Evolutionary conservation across 1,140 invertebrate genomes (phyloP).

Genomic region (Sitophilus oryzae): DNA sequence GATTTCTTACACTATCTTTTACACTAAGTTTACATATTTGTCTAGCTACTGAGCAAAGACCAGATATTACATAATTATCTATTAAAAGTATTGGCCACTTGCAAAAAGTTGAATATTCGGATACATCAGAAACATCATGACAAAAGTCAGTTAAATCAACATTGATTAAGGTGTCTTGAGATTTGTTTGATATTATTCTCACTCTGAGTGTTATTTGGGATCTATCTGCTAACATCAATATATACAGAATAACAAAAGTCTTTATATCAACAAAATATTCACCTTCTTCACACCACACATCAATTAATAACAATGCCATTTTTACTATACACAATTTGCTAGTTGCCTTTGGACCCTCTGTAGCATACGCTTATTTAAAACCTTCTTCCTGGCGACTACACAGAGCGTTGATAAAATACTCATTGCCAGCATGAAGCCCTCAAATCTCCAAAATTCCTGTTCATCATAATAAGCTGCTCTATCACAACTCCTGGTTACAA

Average conservation of each 20-base stretch:
- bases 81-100: conserved; percentile 54
- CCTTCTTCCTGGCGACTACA: conserved; percentile 37
- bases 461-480: conserved; percentile 67
- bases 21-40: conserved; percentile 52
- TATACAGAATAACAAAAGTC: conserved; percentile 43
- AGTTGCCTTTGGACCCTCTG: conserved; percentile 48
- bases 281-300: conserved; percentile 3
- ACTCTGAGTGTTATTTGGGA: conserved; percentile 23
- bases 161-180: conserved; percentile 4
- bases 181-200: background rate
- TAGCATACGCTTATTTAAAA: conserved; percentile 45
- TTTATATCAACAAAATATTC: conserved; percentile 33
- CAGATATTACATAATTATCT: conserved; percentile 58
- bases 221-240: conserved; percentile 41
- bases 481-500: conserved; percentile 63
- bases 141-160: conserved; percentile 7
- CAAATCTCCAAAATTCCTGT: conserved; percentile 77
- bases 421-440: conserved; percentile 63
- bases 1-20: conserved; percentile 45
- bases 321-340: conserved; percentile 44
- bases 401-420: conserved; percentile 54
- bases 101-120: conserved; percentile 45
- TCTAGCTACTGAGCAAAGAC: conserved; percentile 54
- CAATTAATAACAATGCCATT: conserved; percentile 20
- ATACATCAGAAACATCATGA: conserved; percentile 21